Evolutionary conservation across 2,113 vertebrate genomes (phyloP).

Genomic region (Fregetta grallaria): DNA sequence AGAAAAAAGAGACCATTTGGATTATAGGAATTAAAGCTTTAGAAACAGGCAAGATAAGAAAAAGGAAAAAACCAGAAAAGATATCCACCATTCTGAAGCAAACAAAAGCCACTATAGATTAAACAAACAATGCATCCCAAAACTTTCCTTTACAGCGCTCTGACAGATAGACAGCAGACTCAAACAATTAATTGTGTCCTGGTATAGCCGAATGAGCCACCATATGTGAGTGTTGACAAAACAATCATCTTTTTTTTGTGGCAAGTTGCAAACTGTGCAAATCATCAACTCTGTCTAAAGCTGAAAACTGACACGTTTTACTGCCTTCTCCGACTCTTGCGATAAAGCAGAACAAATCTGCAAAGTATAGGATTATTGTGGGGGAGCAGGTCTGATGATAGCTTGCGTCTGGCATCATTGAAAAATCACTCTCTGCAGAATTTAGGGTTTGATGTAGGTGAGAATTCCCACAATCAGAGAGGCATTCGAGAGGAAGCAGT

Average conservation of each 20-base stretch:
- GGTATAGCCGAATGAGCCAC: background rate
- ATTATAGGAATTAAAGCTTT: background rate
- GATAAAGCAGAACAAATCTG: background rate
- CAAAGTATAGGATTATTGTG: background rate
- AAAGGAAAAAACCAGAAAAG: background rate
- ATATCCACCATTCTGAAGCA: background rate
- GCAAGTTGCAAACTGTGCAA: background rate
- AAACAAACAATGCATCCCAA: background rate
- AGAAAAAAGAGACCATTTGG: background rate
- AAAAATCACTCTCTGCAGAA: background rate
- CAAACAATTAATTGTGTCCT: constrained; percentile 1
- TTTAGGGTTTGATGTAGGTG: background rate
- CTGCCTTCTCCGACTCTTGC: background rate
- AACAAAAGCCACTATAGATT: constrained; percentile 13
- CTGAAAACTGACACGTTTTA: background rate
- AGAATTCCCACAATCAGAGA: background rate
- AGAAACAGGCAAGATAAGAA: background rate
- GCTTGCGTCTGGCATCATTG: background rate
- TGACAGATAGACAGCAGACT: constrained; percentile 28
- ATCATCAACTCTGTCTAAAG: background rate
- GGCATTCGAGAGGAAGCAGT: background rate
- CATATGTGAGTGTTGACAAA: constrained; percentile 4
- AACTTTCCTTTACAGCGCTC: background rate
- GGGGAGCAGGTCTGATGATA: background rate
- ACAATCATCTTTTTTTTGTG: background rate